phyloP scores from a whole-genome alignment of 2,888 invertebrate species.

The Limnephilus auricula region DNA sequence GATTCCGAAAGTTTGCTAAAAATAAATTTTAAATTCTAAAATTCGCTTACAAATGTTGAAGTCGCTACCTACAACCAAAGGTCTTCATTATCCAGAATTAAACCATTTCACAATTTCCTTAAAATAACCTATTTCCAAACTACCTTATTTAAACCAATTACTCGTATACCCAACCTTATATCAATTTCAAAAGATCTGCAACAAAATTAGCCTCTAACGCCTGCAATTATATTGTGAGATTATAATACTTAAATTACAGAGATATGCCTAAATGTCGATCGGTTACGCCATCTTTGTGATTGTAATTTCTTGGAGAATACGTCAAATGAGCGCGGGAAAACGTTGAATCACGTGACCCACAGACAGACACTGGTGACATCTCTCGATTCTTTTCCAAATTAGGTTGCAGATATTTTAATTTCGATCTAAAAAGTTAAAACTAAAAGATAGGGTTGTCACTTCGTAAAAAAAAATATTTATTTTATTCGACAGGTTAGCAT shows the following conservation, averaged over 20 bases:
- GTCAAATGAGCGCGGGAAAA: slow-evolving; percentile 38
- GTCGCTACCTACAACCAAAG: background rate
- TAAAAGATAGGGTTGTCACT: background rate
- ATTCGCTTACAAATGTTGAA: background rate
- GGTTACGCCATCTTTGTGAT: slow-evolving; percentile 30
- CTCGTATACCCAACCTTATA: background rate
- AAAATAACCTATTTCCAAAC: background rate
- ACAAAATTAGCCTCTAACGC: background rate
- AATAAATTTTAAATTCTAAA: too few species aligned
- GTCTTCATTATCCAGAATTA: background rate
- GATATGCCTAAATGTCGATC: slow-evolving; percentile 7
- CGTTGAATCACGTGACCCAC: background rate
- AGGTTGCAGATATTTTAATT: background rate
- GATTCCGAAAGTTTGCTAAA: too few species aligned
- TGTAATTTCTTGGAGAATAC: background rate
- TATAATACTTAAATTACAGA: background rate
- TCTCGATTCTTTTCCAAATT: background rate
- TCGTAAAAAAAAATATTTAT: too few species aligned
- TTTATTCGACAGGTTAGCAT: too few species aligned
- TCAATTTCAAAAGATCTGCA: slow-evolving; percentile 8
- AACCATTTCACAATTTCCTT: background rate
- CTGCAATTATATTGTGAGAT: slow-evolving; percentile 6
- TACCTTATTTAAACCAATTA: background rate
- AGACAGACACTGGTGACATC: background rate
- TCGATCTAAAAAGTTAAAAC: background rate